These are phyloP conservation scores for Gorsachius goisagi DNA, from an alignment of 2,113 vertebrate species.

Conservation along the genomic window DNA sequence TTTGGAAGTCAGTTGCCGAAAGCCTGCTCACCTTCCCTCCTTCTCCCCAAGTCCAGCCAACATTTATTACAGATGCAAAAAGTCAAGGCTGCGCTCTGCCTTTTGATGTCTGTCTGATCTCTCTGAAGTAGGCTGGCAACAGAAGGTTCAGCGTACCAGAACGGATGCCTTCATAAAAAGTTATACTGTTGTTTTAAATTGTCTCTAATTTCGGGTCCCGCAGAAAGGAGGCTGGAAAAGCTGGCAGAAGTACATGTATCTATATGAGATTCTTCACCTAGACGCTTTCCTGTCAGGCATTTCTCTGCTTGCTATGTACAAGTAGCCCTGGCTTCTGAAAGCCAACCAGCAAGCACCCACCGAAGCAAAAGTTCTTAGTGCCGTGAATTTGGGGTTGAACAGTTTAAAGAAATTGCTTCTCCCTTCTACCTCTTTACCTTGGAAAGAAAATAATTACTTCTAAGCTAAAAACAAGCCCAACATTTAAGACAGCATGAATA, in stretches of 20 bases:
- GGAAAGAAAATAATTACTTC: not conserved
- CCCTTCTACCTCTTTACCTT: not conserved
- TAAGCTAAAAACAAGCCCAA: not conserved
- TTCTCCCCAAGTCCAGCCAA: not conserved
- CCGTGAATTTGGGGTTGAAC: not conserved
- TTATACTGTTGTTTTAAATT: not conserved
- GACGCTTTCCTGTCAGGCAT: not conserved
- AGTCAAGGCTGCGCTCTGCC: not conserved
- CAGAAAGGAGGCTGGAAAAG: not conserved
- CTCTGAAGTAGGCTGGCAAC: not conserved
- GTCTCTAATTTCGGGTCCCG: not conserved
- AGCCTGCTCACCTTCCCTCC: not conserved
- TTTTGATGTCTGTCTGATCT: not conserved
- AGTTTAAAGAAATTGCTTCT: not conserved
- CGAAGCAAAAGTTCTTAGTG: not conserved
- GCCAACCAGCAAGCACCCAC: not conserved
- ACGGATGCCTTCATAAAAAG: not conserved
- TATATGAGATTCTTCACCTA: not conserved
- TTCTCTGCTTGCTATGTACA: not conserved
- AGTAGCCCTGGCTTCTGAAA: not conserved
- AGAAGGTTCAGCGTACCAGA: not conserved
- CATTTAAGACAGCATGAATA: not conserved
- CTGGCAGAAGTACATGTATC: accelerated
- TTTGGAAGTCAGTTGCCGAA: not conserved
- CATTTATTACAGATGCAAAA: not conserved